Percentiles rank a stretch among this genome's conserved stretches.
Evolutionary conservation across 2,113 vertebrate genomes (phyloP).

Genomic region (Microcebus ravelobensis): DNA sequence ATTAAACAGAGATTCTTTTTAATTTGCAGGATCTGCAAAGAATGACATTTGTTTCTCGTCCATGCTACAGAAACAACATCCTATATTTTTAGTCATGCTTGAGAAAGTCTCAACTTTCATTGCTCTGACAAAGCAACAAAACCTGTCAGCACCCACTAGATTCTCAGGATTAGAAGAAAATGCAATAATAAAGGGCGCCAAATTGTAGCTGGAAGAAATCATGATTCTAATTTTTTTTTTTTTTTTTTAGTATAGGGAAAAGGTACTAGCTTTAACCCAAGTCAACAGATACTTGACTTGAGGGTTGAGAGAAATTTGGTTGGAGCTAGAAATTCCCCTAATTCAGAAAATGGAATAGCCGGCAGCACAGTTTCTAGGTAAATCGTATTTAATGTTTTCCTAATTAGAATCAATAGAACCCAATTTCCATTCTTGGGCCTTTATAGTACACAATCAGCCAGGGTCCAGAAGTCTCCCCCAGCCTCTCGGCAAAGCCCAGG

Average conservation of each 20-base stretch:
- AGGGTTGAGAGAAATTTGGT: slow-evolving; percentile 60
- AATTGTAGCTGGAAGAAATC: background rate
- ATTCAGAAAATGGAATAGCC: slow-evolving; percentile 86
- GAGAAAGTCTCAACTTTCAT: slow-evolving; percentile 55
- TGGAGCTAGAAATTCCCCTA: slow-evolving; percentile 76
- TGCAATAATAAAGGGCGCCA: background rate
- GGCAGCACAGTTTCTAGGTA: slow-evolving; percentile 91
- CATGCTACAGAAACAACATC: background rate
- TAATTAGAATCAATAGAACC: slow-evolving; percentile 99
- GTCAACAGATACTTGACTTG: background rate
- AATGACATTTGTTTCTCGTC: background rate
- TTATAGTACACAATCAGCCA: slow-evolving; percentile 90
- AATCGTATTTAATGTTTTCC: slow-evolving; percentile 98
- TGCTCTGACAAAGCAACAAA: slow-evolving; percentile 49
- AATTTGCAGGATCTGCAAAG: background rate
- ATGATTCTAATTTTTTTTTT: background rate
- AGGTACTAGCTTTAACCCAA: background rate
- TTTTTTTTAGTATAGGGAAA: background rate
- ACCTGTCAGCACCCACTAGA: background rate
- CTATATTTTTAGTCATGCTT: slow-evolving; percentile 26
- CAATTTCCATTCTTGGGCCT: slow-evolving; percentile 93
- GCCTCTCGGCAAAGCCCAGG: slow-evolving; percentile 65
- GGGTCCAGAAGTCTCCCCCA: slow-evolving; percentile 84
- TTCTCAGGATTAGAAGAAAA: slow-evolving; percentile 49
- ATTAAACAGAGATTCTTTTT: background rate